Evolutionary conservation across 1,140 invertebrate species (phyloP).

Genomic region (Armadillidium nasatum): DNA sequence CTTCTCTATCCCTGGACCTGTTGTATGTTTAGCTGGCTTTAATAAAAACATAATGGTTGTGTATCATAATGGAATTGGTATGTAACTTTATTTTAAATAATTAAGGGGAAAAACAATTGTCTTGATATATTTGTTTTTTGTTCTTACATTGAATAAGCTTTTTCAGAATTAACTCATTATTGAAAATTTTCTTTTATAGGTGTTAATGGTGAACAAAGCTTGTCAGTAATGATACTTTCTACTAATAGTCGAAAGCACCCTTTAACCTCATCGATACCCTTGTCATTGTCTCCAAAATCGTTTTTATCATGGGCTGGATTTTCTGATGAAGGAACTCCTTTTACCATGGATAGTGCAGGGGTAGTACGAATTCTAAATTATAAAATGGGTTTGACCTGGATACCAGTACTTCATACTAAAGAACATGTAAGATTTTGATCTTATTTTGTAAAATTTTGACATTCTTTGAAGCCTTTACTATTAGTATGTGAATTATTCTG

Average conservation of each 20-base stretch:
- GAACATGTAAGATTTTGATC: slow-evolving; percentile 55
- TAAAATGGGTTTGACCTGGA: slow-evolving; percentile 61
- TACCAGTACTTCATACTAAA: slow-evolving; percentile 68
- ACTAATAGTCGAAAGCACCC: slow-evolving; percentile 46
- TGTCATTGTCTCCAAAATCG: slow-evolving; percentile 66
- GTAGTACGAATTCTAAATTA: slow-evolving; percentile 59
- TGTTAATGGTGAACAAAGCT: slow-evolving; percentile 50
- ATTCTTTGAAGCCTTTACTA: no score
- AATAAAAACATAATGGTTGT: slow-evolving; percentile 67
- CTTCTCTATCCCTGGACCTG: slow-evolving; percentile 64
- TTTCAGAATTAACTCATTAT: no score
- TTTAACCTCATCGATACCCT: slow-evolving; percentile 47
- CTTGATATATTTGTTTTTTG: no score
- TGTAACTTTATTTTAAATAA: slow-evolving; percentile 32
- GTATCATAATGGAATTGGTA: slow-evolving; percentile 66
- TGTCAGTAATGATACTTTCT: slow-evolving; percentile 50
- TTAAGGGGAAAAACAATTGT: no score
- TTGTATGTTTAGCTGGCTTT: slow-evolving; percentile 64
- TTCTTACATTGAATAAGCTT: no score
- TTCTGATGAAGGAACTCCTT: slow-evolving; percentile 63
- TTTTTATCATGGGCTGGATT: slow-evolving; percentile 76
- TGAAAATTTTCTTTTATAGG: slow-evolving; percentile 44
- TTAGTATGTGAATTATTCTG: no score
- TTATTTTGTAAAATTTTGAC: slow-evolving; percentile 38
- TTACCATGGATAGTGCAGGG: slow-evolving; percentile 61